Conservation (phyloP, 2,888 invertebrate genomes). For the Ariolimax columbianus region DNA sequence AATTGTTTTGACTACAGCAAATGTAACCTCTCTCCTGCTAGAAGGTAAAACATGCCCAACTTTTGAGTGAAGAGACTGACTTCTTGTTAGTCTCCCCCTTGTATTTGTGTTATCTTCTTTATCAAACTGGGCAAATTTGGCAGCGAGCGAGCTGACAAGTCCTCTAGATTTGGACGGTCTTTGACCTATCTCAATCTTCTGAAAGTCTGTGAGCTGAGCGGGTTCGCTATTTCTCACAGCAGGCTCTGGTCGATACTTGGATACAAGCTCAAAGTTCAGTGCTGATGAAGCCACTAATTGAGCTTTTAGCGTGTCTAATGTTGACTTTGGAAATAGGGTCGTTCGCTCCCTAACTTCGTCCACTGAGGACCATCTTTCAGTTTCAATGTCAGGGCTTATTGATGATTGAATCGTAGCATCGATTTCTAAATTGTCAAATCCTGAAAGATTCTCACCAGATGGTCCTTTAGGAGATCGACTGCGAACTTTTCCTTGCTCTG, state of each 20-base stretch:
- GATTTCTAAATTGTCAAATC: not conserved
- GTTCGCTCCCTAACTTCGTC: no score
- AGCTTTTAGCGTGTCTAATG: not conserved
- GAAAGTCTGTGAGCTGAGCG: conserved; percentile 17
- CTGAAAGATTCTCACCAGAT: not conserved
- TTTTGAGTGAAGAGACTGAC: not conserved
- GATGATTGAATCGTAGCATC: not conserved
- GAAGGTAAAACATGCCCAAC: conserved; percentile 5
- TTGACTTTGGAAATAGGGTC: not conserved
- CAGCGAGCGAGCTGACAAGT: conserved; percentile 39
- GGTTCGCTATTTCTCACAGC: not conserved
- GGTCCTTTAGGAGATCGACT: not conserved
- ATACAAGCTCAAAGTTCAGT: not conserved
- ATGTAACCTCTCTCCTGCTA: not conserved
- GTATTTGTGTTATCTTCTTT: not conserved
- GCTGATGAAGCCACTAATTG: not conserved
- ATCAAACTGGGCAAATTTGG: not conserved
- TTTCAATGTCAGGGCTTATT: not conserved
- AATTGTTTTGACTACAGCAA: not conserved
- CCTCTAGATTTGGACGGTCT: conserved; percentile 33
- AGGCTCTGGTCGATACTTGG: not conserved
- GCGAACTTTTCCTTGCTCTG: not conserved
- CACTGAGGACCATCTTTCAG: not conserved
- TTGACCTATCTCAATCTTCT: conserved; percentile 39
- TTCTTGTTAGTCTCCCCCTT: not conserved